A percentile compares a stretch with the other conserved stretches of the same genome.
These are phyloP conservation scores for Periophthalmus modestus DNA, from an alignment of 2,113 vertebrate species.

Conservation along the genomic window DNA sequence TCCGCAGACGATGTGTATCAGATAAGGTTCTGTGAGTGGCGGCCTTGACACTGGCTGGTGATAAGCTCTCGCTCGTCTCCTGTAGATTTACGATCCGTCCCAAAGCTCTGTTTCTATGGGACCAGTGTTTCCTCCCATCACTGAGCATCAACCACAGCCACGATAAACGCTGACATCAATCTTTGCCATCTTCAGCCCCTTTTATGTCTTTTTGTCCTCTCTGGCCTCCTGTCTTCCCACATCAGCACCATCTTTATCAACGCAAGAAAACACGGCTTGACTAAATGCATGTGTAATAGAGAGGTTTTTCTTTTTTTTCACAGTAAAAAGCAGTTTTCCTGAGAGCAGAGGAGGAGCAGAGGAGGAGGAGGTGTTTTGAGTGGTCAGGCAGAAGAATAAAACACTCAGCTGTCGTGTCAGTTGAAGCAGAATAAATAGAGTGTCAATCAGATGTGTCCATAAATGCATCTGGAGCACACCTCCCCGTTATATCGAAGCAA, in stretches of 20 bases:
- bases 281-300: slow-evolving; percentile 21
- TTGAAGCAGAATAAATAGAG: slow-evolving; percentile 67
- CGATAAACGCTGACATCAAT: slow-evolving; percentile 67
- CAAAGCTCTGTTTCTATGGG: slow-evolving; percentile 61
- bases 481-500: slow-evolving; percentile 71
- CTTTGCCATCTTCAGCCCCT: slow-evolving; percentile 35
- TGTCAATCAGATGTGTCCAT: slow-evolving; percentile 64
- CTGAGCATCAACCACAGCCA: slow-evolving; percentile 64
- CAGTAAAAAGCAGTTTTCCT: slow-evolving; percentile 31
- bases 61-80: slow-evolving; percentile 67
- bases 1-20: slow-evolving; percentile 15
- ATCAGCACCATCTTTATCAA: slow-evolving; percentile 11
- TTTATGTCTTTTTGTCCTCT: slow-evolving; percentile 34
- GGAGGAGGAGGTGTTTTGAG: slow-evolving; percentile 48
- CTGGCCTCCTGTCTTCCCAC: slow-evolving; percentile 12
- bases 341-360: slow-evolving; percentile 31
- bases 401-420: slow-evolving; percentile 68
- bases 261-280: slow-evolving; percentile 12
- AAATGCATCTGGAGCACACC: slow-evolving; percentile 64
- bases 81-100: slow-evolving; percentile 73
- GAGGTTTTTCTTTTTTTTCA: slow-evolving; percentile 25
- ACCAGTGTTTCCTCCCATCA: slow-evolving; percentile 68
- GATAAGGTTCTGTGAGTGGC: slow-evolving; percentile 63
- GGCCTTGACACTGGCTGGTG: slow-evolving; percentile 63
- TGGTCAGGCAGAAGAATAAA: slow-evolving; percentile 68